phyloP scores from a whole-genome alignment of 2,797 vertebrate species.

The Rhodeus uyekii region DNA sequence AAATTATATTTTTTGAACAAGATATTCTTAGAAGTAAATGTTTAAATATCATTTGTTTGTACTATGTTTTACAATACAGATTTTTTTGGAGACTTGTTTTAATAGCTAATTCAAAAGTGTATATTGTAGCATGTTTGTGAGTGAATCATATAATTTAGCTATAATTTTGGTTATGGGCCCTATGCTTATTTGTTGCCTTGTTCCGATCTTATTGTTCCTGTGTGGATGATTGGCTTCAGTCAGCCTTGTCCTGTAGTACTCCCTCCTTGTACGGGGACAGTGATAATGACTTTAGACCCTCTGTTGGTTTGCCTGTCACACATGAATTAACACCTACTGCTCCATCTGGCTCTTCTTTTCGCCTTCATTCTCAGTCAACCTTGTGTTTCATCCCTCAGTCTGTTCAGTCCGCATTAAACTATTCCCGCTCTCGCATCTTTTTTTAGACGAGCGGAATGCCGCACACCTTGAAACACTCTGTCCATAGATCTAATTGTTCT shows the following conservation, averaged over 20 bases:
- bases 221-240: slow-evolving; percentile 30
- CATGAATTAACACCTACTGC: slow-evolving; percentile 27
- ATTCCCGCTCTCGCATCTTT: slow-evolving; percentile 12
- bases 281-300: slow-evolving; percentile 36
- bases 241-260: slow-evolving; percentile 19
- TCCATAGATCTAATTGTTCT: slow-evolving; percentile 17
- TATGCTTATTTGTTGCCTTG: not conserved
- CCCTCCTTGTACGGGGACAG: not conserved
- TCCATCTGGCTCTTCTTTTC: not conserved
- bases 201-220: not conserved
- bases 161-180: not conserved
- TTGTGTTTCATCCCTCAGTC: slow-evolving; percentile 27
- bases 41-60: not conserved
- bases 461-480: slow-evolving; percentile 10
- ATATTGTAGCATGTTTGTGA: not conserved
- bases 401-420: slow-evolving; percentile 41
- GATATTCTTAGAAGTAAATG: not conserved
- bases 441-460: slow-evolving; percentile 6
- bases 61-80: not conserved
- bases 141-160: not conserved
- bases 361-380: not conserved
- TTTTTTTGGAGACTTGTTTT: not conserved
- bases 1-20: not conserved
- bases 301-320: slow-evolving; percentile 28
- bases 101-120: not conserved